Percentiles rank a stretch among this genome's conserved stretches.
These are phyloP conservation scores for Lepilemur septentrionalis DNA, from an alignment of 2,797 vertebrate species.

Conservation along the genomic window DNA sequence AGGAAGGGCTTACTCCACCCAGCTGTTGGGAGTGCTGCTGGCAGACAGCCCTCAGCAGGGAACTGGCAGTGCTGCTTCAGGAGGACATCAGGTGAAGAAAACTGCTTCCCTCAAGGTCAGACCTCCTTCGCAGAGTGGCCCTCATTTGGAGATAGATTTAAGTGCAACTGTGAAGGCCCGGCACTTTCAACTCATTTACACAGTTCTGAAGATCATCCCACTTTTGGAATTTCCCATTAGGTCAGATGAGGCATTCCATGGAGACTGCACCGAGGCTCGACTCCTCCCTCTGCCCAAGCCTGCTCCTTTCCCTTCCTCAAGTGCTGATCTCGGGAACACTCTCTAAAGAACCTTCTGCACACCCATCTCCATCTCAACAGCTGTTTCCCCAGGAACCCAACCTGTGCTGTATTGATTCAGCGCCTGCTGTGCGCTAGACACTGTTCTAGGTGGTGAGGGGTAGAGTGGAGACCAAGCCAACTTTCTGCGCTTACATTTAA, in stretches of 20 bases:
- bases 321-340: not conserved
- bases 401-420: not conserved
- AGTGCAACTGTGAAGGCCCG: not conserved
- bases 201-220: not conserved
- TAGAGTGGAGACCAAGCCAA: not conserved
- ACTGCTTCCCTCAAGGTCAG: not conserved
- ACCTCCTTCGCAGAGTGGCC: not conserved
- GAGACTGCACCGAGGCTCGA: not conserved
- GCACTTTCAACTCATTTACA: not conserved
- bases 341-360: not conserved
- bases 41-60: not conserved
- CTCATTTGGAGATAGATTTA: not conserved
- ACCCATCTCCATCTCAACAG: not conserved
- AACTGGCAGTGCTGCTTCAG: not conserved
- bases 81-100: not conserved
- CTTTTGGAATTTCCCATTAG: not conserved
- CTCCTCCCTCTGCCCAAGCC: no score
- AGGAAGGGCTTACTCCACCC: not conserved
- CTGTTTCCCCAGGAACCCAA: not conserved
- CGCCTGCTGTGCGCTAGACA: not conserved
- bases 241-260: not conserved
- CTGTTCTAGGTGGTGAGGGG: not conserved
- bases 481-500: not conserved
- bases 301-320: not conserved
- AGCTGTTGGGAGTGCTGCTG: not conserved